A percentile compares a stretch with the other conserved stretches of the same genome.
Evolutionary conservation across 2,797 vertebrate genomes (phyloP).

Genomic region (Falco peregrinus): DNA sequence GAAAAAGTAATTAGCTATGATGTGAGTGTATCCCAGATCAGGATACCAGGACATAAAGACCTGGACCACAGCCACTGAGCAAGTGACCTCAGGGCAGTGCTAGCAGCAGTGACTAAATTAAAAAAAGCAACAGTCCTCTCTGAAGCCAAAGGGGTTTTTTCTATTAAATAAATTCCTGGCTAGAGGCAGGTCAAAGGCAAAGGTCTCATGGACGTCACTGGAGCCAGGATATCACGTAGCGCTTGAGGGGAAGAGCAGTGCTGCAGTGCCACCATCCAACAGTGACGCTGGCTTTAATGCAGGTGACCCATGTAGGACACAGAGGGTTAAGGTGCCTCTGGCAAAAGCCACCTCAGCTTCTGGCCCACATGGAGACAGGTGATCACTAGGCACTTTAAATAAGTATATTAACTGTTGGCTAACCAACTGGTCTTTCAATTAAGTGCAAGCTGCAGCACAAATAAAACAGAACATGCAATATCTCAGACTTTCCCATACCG

Average conservation of each 20-base stretch:
- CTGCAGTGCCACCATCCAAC: neutral
- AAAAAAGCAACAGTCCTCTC: neutral
- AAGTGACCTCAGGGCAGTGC: neutral
- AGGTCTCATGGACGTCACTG: neutral
- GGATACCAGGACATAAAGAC: rapidly evolving
- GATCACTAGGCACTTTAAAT: neutral
- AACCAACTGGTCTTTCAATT: neutral
- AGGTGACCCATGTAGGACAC: neutral
- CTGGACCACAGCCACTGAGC: neutral
- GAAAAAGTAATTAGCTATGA: neutral
- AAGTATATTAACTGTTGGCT: neutral
- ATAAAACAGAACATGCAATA: neutral
- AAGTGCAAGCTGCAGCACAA: neutral
- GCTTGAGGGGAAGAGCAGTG: rapidly evolving
- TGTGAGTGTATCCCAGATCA: rapidly evolving
- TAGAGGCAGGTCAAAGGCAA: neutral
- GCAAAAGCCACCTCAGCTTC: neutral
- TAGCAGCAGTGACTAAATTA: neutral
- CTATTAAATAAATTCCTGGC: neutral
- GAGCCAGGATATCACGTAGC: rapidly evolving
- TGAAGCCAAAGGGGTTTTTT: neutral
- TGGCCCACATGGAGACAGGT: neutral
- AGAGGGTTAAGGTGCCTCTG: neutral
- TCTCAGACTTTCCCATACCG: neutral
- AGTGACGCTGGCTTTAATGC: neutral